Base-by-base conservation (phyloP, 2,888 invertebrate species). In the Leucania comma region DNA sequence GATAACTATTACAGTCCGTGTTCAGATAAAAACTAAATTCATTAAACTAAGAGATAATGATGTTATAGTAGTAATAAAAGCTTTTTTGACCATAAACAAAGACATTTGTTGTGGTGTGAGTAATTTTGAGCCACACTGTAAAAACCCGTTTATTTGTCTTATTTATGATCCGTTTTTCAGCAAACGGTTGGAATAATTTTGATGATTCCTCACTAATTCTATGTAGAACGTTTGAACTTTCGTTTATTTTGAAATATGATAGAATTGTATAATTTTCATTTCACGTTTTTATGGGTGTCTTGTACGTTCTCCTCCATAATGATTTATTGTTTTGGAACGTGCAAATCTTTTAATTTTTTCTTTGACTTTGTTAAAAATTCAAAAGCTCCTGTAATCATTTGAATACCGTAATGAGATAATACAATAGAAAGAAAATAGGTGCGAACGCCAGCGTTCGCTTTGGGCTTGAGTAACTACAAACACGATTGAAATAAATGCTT, bases 11-110 rank as follows among this genome's bases (percentile, higher is more conserved):
- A 48, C 35, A 60, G 68, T 58, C 53, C 46, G 70, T 72, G 78
- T 75, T 9, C 51, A 67, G 70, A 81, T 86, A 81, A 81, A 69
- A 69, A 66, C 24, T 48, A 57, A 81, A 84, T 79, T 78, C 78
- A 81, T 84, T 84, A 67, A 53, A 72, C 58, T 46, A 56, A 57
- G 56, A 79, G 68, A 68, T 80, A 78, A 78, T 77, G 68, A 63
- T 68, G 56, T 64, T 74, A 62, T 61, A 57, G 68, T 46, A 26
- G 60, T 26, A 70, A 73, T 78, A 73, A 78, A 72, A 71, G 24
- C 54, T 61, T 64, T 67, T 62, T 51, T 38, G 9, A 8, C 56
- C 56, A 22, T 74, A 72, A 80, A 83, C 75, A 80, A 75, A 72
- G 75, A 68, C 68, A 83, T 79, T 71, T 70, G 42, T 65, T 79